A percentile compares a stretch with the other conserved stretches of the same genome.
Conservation (phyloP, 1,140 invertebrate species). For the Pseudomyrmex flavicornis region DNA sequence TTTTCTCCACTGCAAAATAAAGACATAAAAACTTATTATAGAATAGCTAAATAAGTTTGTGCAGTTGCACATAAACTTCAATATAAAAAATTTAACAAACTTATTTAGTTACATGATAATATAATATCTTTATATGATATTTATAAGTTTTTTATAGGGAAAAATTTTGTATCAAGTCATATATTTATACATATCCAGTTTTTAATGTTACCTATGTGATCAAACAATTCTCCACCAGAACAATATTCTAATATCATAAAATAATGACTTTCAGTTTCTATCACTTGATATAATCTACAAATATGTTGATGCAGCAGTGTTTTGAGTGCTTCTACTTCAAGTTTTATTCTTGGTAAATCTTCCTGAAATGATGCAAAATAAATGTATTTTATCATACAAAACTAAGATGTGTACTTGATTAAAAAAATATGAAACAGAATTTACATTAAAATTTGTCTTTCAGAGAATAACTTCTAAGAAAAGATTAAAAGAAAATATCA, state of each 20-base stretch:
- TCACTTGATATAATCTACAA: constrained; percentile 93
- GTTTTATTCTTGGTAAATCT: constrained; percentile 91
- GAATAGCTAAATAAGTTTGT: constrained; percentile 7
- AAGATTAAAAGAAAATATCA: too few relatives aligned
- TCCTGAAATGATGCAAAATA: constrained; percentile 85
- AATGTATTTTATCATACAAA: not conserved
- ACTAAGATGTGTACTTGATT: not conserved
- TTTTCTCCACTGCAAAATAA: constrained; percentile 87
- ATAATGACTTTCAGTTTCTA: constrained; percentile 90
- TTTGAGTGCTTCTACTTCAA: constrained; percentile 94
- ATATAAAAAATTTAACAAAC: too few relatives aligned
- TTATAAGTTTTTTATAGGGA: not conserved
- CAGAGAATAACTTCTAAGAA: not conserved
- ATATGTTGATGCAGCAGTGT: constrained; percentile 92
- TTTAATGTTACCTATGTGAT: constrained; percentile 89
- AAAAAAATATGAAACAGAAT: not conserved
- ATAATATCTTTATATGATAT: too few relatives aligned
- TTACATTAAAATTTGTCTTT: not conserved
- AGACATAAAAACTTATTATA: not conserved
- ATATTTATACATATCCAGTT: too few relatives aligned
- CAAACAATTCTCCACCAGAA: constrained; percentile 93
- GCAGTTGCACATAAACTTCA: too few relatives aligned
- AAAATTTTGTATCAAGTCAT: not conserved
- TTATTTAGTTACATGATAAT: too few relatives aligned
- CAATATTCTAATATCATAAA: constrained; percentile 93